These are phyloP conservation scores for Hippocampus kuda DNA, from an alignment of 2,797 vertebrate species.

Conservation along the genomic window DNA sequence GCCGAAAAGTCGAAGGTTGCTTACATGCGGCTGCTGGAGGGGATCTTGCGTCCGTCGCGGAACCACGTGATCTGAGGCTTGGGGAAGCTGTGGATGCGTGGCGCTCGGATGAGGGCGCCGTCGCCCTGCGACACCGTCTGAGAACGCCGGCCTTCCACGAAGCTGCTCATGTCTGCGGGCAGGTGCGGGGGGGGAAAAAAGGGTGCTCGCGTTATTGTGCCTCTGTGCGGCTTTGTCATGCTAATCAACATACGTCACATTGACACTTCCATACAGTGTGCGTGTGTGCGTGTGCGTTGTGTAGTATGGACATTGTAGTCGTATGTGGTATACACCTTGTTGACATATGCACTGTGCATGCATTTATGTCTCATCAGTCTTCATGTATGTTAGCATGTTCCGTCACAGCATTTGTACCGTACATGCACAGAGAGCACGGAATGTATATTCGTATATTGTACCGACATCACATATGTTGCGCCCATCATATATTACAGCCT, in stretches of 20 bases:
- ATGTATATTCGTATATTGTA: not conserved
- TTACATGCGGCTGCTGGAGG: slow-evolving; percentile 94
- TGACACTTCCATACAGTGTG: no score
- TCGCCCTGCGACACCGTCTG: slow-evolving; percentile 87
- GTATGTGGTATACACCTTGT: no score
- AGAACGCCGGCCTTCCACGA: slow-evolving; percentile 77
- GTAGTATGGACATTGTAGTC: no score
- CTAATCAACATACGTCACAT: no score
- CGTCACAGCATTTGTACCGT: no score
- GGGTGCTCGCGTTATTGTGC: not conserved
- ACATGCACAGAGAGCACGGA: not conserved
- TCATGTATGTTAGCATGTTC: no score
- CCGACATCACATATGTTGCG: no score
- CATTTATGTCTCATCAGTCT: no score
- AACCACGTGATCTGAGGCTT: slow-evolving; percentile 97
- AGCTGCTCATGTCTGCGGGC: slow-evolving; percentile 85
- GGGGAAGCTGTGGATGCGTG: slow-evolving; percentile 90
- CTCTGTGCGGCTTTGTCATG: no score
- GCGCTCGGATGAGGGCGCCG: slow-evolving; percentile 77
- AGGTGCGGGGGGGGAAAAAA: slow-evolving; percentile 2
- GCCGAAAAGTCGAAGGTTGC: slow-evolving; percentile 23
- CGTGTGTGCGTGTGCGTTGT: not conserved
- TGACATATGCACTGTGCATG: no score
- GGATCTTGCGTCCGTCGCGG: slow-evolving; percentile 91
- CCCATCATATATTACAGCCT: no score